These are phyloP conservation scores for Drosophila grimshawi DNA, from an alignment of 1,140 invertebrate species.

Conservation along the genomic window DNA sequence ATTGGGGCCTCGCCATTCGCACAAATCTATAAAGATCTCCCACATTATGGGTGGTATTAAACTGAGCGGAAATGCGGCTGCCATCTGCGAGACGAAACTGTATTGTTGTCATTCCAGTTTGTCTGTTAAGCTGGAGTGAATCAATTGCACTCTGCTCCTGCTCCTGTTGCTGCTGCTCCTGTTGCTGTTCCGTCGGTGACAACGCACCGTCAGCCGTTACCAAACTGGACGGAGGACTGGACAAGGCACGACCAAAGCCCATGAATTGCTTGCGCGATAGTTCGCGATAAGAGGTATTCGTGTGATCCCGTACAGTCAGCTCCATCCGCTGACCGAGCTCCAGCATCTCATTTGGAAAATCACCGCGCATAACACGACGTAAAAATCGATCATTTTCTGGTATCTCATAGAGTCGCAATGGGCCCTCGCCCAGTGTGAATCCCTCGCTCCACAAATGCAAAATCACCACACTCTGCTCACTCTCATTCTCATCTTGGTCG, in stretches of 20 bases:
- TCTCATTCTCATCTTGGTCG: constrained; percentile 33
- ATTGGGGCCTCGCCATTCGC: constrained; percentile 52
- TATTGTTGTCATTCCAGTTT: constrained; percentile 35
- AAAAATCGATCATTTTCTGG: constrained; percentile 63
- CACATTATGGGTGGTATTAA: constrained; percentile 56
- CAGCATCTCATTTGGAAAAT: constrained; percentile 61
- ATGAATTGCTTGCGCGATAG: constrained; percentile 64
- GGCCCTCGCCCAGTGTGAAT: constrained; percentile 61
- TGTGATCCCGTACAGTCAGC: constrained; percentile 62
- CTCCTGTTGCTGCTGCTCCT: not conserved
- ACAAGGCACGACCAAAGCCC: constrained; percentile 49
- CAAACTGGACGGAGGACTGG: not conserved
- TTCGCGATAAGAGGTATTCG: constrained; percentile 50
- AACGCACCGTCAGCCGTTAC: not conserved
- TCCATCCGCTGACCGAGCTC: constrained; percentile 39
- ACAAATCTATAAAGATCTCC: constrained; percentile 58
- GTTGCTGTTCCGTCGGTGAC: not conserved
- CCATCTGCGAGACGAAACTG: constrained; percentile 63
- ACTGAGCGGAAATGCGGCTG: constrained; percentile 51
- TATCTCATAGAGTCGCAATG: constrained; percentile 42
- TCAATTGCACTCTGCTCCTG: constrained; percentile 15
- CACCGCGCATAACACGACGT: constrained; percentile 57
- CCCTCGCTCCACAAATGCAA: constrained; percentile 70
- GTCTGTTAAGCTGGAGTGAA: constrained; percentile 29
- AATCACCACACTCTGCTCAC: constrained; percentile 53